Conservation (phyloP, 1,140 invertebrate species). For the Leguminivora glycinivorella region DNA sequence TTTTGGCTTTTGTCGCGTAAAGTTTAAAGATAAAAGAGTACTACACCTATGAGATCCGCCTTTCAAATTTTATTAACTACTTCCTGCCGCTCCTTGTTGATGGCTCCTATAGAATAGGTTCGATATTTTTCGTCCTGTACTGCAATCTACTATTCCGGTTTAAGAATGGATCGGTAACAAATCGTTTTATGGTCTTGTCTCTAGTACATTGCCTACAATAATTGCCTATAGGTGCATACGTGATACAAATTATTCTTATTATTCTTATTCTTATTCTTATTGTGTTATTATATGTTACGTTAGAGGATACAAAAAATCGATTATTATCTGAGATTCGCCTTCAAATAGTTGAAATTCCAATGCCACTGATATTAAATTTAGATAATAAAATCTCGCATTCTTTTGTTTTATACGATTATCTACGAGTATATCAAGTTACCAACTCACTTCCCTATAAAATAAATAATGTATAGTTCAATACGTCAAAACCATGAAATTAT, state of each 20-base stretch:
- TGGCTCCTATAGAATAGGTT: background rate
- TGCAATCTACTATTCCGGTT: background rate
- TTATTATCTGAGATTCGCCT: background rate
- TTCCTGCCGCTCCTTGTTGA: conserved; percentile 54
- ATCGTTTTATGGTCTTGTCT: background rate
- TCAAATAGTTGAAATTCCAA: background rate
- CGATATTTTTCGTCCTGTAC: conserved; percentile 34
- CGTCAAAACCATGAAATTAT: conserved; percentile 17
- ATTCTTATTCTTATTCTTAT: too few relatives aligned
- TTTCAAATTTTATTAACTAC: conserved; percentile 53
- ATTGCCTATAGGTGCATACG: too few relatives aligned
- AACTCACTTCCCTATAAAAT: background rate
- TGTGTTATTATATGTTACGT: background rate
- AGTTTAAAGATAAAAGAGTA: conserved; percentile 54
- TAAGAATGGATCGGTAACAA: background rate
- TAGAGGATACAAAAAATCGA: background rate
- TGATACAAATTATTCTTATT: too few relatives aligned
- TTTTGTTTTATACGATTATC: too few relatives aligned
- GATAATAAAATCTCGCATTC: background rate
- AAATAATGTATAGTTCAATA: background rate
- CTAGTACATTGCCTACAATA: background rate
- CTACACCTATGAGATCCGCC: conserved; percentile 49
- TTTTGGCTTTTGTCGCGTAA: conserved; percentile 57
- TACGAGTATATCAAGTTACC: background rate
- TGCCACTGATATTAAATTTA: background rate